Base-by-base conservation (phyloP, 2,888 invertebrate species). In the Allacma fusca region DNA sequence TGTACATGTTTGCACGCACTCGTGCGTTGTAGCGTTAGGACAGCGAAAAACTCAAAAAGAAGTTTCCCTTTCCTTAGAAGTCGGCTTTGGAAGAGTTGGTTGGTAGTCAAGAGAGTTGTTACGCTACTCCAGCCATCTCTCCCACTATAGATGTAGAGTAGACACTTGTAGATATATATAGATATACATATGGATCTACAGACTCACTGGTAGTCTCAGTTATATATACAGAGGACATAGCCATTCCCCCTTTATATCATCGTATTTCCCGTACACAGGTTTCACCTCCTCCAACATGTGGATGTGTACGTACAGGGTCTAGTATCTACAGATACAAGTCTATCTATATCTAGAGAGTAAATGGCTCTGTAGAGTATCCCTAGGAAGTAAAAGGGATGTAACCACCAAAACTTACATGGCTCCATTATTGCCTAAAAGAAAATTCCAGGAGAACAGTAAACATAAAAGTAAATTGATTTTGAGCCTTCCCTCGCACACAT, bases 381-480 rank as follows among this genome's bases (percentile, higher is more conserved):
- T n/a, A n/a, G n/a, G n/a, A n/a, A n/a, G n/a, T n/a, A n/a, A n/a
- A 9, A 34, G 34, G 34, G 34, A 4, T 34, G 5, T 34, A 34
- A 34, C 34, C 50, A n/a, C 50, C 50, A 50, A 40, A 50, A 50
- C n/a, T 50, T 50, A 50, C 16, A 50, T 50, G 9, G 50, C n/a
- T 50, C n/a, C 50, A 50, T 50, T 50, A n/a, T 21, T 23, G 68
- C 34, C 68, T 68, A 21, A 68, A 68, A 68, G 57, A 57, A 71
- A 71, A 71, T 71, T 71, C 57, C 44, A 24, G 70, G 43, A 71
- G 23, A 23, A 71, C 57, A 57, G 71, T 71, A 71, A 71, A 71
- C 71, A 71, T 71, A 71, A 71, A 71, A 71, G 71, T 71, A 71
- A 71, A 71, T 71, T 71, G 71, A 71, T 71, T 71, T 71, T 71